phyloP scores from a whole-genome alignment of 2,113 vertebrate species.

The Lota lota region DNA sequence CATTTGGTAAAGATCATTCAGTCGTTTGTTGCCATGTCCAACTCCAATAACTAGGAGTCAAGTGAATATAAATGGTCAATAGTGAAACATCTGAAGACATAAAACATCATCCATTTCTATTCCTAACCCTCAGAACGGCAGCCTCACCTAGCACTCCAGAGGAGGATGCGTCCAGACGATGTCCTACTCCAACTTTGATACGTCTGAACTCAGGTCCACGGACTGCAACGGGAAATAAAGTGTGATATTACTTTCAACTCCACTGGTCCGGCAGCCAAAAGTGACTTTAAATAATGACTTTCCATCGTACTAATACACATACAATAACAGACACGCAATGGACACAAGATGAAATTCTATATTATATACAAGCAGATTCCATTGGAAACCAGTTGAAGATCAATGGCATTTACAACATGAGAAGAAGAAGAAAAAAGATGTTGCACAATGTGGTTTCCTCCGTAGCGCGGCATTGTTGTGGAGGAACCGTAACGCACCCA shows the following conservation, averaged over 20 bases:
- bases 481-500: slow-evolving; percentile 72
- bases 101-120: not conserved
- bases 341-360: no score
- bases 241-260: no score
- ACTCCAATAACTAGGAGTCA: slow-evolving; percentile 80
- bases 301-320: no score
- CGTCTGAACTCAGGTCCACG: slow-evolving; percentile 77
- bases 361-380: no score
- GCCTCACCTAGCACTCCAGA: slow-evolving; percentile 87
- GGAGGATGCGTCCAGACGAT: slow-evolving; percentile 80
- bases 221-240: slow-evolving; percentile 63
- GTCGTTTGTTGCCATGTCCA: slow-evolving; percentile 74
- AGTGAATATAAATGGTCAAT: not conserved
- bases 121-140: not conserved
- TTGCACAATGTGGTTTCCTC: not conserved
- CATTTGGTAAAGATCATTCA: slow-evolving; percentile 74
- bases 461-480: no score
- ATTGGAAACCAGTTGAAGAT: no score
- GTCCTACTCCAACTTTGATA: slow-evolving; percentile 82
- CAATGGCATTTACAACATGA: not conserved
- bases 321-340: no score
- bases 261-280: no score
- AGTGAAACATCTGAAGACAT: not conserved
- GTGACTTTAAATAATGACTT: no score
- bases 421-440: not conserved